phyloP scores from a whole-genome alignment of 2,888 invertebrate species.

The Drosophila mettleri region DNA sequence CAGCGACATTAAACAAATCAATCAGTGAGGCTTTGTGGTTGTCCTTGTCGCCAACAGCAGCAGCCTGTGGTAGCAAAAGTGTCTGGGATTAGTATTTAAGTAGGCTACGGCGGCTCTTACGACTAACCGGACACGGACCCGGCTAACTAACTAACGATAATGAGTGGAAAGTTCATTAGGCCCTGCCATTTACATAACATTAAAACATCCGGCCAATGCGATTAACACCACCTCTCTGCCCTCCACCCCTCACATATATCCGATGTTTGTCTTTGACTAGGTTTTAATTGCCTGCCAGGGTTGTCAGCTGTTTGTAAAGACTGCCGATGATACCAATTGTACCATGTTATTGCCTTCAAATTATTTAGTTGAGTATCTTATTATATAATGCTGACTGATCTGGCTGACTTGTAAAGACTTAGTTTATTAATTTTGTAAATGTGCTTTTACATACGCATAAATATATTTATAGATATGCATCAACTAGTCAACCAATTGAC shows the following conservation, averaged over 20 bases:
- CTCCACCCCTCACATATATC: background rate
- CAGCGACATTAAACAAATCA: constrained; percentile 77
- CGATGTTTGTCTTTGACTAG: constrained; percentile 21
- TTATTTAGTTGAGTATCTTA: background rate
- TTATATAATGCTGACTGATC: background rate
- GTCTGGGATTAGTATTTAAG: constrained; percentile 75
- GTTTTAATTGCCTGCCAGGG: constrained; percentile 46
- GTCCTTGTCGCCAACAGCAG: constrained; percentile 29
- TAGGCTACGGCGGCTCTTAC: constrained; percentile 35
- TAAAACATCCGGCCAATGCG: constrained; percentile 64
- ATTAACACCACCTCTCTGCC: constrained; percentile 29
- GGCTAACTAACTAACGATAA: constrained; percentile 74
- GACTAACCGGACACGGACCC: constrained; percentile 52
- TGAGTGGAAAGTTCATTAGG: constrained; percentile 81
- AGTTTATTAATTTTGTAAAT: too few species aligned
- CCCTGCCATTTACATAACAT: constrained; percentile 80
- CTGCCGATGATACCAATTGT: background rate
- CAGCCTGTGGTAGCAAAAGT: constrained; percentile 45
- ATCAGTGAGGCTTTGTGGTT: constrained; percentile 72
- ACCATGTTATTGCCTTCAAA: background rate
- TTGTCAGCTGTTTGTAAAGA: constrained; percentile 20
- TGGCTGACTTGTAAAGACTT: too few species aligned
- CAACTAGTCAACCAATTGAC: constrained; percentile 1
- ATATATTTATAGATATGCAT: background rate
- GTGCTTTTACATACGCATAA: background rate